A percentile compares a stretch with the other conserved stretches of the same genome.
Conservation (phyloP, 2,888 invertebrate species). For the Clivina fossor region DNA sequence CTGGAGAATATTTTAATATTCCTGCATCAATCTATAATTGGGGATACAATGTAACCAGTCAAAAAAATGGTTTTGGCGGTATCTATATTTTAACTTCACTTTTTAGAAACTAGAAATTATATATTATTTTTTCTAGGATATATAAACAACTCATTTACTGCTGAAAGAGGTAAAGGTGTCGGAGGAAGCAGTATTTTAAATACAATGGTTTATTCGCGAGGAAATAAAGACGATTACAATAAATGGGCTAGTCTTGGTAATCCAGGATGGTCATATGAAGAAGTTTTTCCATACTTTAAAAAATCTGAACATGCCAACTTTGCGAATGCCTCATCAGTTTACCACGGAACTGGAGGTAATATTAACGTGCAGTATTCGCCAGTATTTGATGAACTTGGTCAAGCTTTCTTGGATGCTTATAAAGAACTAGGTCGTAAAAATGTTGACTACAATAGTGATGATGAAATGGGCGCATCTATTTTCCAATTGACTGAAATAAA, state of each 20-base stretch:
- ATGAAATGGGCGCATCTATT: slow-evolving; percentile 29
- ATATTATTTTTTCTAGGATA: slow-evolving; percentile 39
- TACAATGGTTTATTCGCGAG: slow-evolving; percentile 36
- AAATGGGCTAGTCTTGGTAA: slow-evolving; percentile 37
- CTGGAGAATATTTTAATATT: slow-evolving; percentile 11
- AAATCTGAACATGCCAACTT: slow-evolving; percentile 37
- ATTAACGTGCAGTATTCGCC: slow-evolving; percentile 35
- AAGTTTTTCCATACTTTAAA: slow-evolving; percentile 39
- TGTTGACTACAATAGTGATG: slow-evolving; percentile 36
- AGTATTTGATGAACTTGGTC: slow-evolving; percentile 23
- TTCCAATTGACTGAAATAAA: slow-evolving; percentile 33
- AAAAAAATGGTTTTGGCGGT: slow-evolving; percentile 10
- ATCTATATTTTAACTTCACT: neutral
- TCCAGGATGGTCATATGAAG: slow-evolving; percentile 39
- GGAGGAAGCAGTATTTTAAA: slow-evolving; percentile 39
- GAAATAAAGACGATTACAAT: slow-evolving; percentile 37
- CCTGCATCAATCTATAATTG: slow-evolving; percentile 23
- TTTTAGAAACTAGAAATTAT: neutral
- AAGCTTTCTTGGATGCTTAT: slow-evolving; percentile 30
- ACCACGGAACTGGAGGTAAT: slow-evolving; percentile 34
- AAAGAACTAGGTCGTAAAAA: slow-evolving; percentile 29
- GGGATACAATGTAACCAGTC: slow-evolving; percentile 21
- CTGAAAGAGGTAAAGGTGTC: slow-evolving; percentile 39
- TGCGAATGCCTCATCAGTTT: slow-evolving; percentile 11
- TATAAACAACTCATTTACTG: slow-evolving; percentile 35